Evolutionary conservation across 2,888 invertebrate species (phyloP), one percentile per base, ranked within the genome.

Genomic region (Mesoligia furuncula): DNA sequence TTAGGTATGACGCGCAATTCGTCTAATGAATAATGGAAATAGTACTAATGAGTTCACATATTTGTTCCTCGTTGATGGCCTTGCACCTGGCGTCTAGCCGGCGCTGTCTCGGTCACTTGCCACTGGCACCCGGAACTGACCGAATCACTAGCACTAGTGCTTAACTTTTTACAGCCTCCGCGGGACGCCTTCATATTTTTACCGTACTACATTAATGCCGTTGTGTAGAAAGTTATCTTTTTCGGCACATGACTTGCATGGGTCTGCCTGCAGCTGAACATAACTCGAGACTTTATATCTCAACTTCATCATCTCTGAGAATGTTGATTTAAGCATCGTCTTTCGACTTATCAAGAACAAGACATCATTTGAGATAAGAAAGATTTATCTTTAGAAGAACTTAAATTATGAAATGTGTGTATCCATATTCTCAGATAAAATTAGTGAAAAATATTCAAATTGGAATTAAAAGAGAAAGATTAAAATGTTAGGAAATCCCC

Each of bases 51-150:
- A 91, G 92, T 92, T 92, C 90, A 90, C 88, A 92, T 88, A 67
- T 90, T 91, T 89, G 85, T 88, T 89, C 88, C 83, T 88, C 83
- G 81, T 83, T 80, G 83, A 70, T 87, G 91, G 88, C 93, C 92
- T 92, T 92, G 92, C 92, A 92, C 89, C 92, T 92, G 92, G 88
- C 90, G 80, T 84, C 84, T 62, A n/a, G 80, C 57, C 86, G 89
- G 91, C 90, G 92, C 90, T 90, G 92, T 92, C 90, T 91, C 92
- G 91, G 90, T 87, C 91, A 85, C 79, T 83, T 73, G 80, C 88
- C 89, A 88, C 84, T 77, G 61, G 68, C 66, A 91, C 92, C 92
- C 92, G 92, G 92, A 92, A 92, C 92, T 91, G 39, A 75, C 67
- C 64, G 42, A 73, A 74, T 65, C 70, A 77, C 80, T 83, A 73